Evolutionary conservation across 2,113 vertebrate species (phyloP).

Genomic region (Neotragus pygmaeus): DNA sequence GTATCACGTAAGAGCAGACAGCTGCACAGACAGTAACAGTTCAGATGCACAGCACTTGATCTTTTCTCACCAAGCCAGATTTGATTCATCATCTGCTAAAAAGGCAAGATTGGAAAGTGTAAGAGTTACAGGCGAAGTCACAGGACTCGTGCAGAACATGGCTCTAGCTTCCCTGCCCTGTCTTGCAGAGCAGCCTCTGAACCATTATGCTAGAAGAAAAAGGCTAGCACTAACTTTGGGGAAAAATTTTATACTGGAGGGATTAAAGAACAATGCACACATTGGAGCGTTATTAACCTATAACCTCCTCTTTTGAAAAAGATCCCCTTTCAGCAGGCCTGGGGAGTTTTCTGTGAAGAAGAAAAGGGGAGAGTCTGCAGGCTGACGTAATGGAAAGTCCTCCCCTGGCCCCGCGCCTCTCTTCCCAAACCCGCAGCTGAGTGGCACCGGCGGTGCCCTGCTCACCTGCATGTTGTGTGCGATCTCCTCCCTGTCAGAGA

Average conservation of each 20-base stretch:
- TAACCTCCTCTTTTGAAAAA: neutral
- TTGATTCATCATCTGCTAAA: neutral
- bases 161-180: neutral
- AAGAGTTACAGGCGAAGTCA: neutral
- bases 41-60: neutral
- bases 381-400: neutral
- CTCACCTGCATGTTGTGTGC: slow-evolving; percentile 96
- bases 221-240: neutral
- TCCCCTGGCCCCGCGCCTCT: neutral
- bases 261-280: neutral
- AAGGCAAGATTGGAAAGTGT: neutral
- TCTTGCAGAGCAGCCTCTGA: neutral
- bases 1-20: neutral
- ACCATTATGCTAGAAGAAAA: neutral
- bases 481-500: slow-evolving; percentile 95
- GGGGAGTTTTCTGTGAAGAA: neutral
- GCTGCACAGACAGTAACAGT: neutral
- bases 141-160: neutral
- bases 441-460: rapidly evolving
- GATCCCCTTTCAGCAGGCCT: neutral
- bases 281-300: neutral
- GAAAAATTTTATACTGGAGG: neutral
- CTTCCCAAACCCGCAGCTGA: rapidly evolving
- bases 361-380: neutral
- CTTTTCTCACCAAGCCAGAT: neutral